Evolutionary conservation across 2,888 invertebrate species (phyloP).

Genomic region (Hypercompe scribonia): DNA sequence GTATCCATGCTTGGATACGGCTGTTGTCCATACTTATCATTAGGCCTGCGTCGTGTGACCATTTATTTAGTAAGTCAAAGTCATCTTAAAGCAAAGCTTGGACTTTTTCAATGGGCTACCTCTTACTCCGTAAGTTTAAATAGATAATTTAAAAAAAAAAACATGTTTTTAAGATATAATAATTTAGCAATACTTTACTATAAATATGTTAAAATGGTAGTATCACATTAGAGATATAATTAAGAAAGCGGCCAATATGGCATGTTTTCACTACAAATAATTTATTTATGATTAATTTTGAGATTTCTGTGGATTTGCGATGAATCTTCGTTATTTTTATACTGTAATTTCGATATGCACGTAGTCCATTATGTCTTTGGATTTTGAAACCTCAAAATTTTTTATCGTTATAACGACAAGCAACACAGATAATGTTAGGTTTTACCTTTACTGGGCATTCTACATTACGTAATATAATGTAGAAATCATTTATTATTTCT

Average conservation of each 20-base stretch:
- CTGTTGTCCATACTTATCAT: too few relatives aligned
- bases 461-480: background rate
- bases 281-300: conserved; percentile 32
- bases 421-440: background rate
- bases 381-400: background rate
- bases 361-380: background rate
- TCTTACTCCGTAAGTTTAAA: too few relatives aligned
- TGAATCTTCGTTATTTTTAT: conserved; percentile 1
- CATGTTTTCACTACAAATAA: conserved; percentile 24
- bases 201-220: background rate
- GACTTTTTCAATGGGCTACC: too few relatives aligned
- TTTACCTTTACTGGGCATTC: background rate
- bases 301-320: conserved; percentile 9
- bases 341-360: background rate
- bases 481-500: background rate
- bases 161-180: too few relatives aligned
- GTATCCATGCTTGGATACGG: too few relatives aligned
- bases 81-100: too few relatives aligned
- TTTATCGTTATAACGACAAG: conserved; percentile 1
- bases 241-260: conserved; percentile 29
- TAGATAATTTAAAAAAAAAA: too few relatives aligned
- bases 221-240: conserved; percentile 29
- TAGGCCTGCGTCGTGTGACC: too few relatives aligned
- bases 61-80: too few relatives aligned
- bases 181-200: too few relatives aligned